Base-by-base conservation (phyloP, 2,888 invertebrate species). In the Amphipyra berbera region DNA sequence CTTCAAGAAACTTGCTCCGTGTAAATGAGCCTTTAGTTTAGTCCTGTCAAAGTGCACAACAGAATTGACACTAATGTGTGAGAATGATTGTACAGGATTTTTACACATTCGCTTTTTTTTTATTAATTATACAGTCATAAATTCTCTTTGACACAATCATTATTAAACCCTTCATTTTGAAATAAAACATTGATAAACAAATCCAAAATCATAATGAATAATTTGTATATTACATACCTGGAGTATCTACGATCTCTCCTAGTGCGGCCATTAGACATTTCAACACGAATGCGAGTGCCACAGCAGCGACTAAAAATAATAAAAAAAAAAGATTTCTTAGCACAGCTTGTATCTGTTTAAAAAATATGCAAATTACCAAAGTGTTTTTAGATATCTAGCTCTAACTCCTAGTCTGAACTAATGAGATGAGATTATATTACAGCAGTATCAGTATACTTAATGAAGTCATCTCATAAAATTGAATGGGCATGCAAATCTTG, bases 231-330 rank as follows among this genome's bases (percentile, higher is more conserved):
- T 54, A 73, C 62, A 73, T 81, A 88, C 84, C 83, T 85, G 30
- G 85, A 86, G 70, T 90, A 92, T 71, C 96, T 96, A 61, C 96
- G 97, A 59, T 97, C 97, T 78, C 96, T 96, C 54, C 98, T 95
- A 53, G 97, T 97, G 79, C 98, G 96, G 0, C 98, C 98, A 71
- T 97, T 98, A 0, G 98, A 98, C 98, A 98, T 98, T 94, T 98
- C 98, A 13, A 98, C 98, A 68, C 98, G 96, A 55, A 98, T 97
- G 83, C 98, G 96, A 33, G 98, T 97, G 9, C 98, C 98, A 92
- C 98, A 98, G 92, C 98, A 97, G 53, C 98, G 97, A 66, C 98
- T 98, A 85, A 13, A 84, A 80, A 68, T 14, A 69, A 61, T 9
- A 6, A 41, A 6, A 4, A 60, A 62, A 47, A 49, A 59, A 30